phyloP scores from a whole-genome alignment of 1,140 invertebrate genomes.

The Mactra quadrangularis region DNA sequence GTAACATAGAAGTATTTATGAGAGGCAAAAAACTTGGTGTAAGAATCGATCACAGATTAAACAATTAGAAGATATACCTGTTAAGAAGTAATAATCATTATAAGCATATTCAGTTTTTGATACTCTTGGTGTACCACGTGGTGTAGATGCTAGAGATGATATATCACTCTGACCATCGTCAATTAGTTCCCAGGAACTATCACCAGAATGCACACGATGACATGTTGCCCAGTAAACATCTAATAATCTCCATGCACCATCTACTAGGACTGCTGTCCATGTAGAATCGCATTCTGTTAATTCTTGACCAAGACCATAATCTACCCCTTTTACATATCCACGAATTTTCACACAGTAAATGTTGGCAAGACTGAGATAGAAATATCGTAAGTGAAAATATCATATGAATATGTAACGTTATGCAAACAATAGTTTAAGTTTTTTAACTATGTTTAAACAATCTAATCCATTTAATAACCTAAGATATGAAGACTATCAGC shows the following conservation, averaged over 20 bases:
- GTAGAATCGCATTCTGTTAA: constrained; percentile 59
- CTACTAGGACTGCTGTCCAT: constrained; percentile 73
- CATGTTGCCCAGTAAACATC: constrained; percentile 72
- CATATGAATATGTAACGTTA: no score
- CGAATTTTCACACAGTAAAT: constrained; percentile 62
- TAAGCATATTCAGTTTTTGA: constrained; percentile 70
- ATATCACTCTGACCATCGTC: constrained; percentile 68
- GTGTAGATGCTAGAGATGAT: constrained; percentile 52
- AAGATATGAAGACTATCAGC: no score
- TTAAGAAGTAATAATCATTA: constrained; percentile 84
- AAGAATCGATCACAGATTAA: no score
- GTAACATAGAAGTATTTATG: no score
- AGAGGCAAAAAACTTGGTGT: no score
- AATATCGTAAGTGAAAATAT: no score
- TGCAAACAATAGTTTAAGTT: not conserved
- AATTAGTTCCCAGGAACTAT: constrained; percentile 71
- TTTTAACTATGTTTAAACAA: not conserved
- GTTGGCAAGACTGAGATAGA: constrained; percentile 52
- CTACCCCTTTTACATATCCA: constrained; percentile 60
- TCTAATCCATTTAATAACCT: no score
- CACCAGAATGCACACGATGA: constrained; percentile 63
- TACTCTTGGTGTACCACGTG: constrained; percentile 29
- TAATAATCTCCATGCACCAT: constrained; percentile 70
- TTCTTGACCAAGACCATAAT: constrained; percentile 56
- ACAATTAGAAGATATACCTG: constrained; percentile 58